Conservation (phyloP, 2,113 vertebrate species). For the Oreochromis niloticus region DNA sequence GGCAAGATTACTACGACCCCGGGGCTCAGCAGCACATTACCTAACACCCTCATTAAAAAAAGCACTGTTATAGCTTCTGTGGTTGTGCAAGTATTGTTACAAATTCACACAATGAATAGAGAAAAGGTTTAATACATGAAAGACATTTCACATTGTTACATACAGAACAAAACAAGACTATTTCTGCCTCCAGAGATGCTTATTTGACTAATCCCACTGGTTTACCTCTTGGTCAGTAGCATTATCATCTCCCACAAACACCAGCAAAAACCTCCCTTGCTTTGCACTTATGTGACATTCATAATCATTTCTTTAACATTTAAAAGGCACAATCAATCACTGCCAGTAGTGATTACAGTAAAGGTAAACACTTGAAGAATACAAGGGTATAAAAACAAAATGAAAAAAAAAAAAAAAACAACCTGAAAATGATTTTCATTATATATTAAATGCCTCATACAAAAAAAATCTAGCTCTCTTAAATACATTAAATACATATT, state of each 20-base stretch:
- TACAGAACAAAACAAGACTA: background rate
- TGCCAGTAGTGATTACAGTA: background rate
- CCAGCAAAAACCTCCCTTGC: background rate
- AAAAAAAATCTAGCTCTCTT: background rate
- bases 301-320: background rate
- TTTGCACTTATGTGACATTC: background rate
- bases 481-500: background rate
- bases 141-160: background rate
- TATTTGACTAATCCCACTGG: background rate
- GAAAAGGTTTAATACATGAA: background rate
- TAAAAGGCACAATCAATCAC: background rate
- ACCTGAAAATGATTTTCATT: background rate
- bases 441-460: background rate
- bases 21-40: background rate
- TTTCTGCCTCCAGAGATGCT: background rate
- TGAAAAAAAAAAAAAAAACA: background rate
- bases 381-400: background rate
- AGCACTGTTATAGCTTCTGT: background rate
- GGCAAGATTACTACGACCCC: background rate
- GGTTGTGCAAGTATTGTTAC: background rate
- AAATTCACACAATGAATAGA: background rate
- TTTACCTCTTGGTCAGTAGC: background rate
- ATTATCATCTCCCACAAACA: background rate
- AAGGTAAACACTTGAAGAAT: background rate
- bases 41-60: background rate